Conservation (phyloP, 2,797 vertebrate species). For the Cryptoprocta ferox region DNA sequence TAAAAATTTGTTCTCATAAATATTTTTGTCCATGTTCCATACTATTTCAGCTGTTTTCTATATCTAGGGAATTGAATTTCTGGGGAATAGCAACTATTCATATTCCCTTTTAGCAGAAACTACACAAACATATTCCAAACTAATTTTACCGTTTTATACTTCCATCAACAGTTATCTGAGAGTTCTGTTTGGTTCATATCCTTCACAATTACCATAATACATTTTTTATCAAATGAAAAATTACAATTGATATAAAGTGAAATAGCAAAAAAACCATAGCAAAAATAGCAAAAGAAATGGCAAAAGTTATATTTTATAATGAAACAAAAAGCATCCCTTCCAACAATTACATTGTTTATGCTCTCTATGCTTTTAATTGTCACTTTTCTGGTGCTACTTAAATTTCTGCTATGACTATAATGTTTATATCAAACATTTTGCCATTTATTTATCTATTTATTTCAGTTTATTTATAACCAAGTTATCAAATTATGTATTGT, state of each 20-base stretch:
- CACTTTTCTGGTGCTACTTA: not conserved
- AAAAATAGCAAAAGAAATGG: not conserved
- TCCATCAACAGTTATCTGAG: not conserved
- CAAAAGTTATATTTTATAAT: not conserved
- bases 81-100: not conserved
- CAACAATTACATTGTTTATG: not conserved
- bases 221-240: conserved; percentile 8
- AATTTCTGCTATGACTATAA: not conserved
- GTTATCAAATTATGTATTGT: not conserved
- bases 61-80: not conserved
- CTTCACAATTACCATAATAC: not conserved
- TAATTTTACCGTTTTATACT: not conserved
- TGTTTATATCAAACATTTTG: not conserved
- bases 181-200: not conserved
- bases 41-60: not conserved
- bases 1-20: not conserved
- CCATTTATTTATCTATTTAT: not conserved
- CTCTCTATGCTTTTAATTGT: not conserved
- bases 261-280: not conserved
- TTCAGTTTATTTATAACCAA: not conserved
- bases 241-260: not conserved
- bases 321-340: not conserved
- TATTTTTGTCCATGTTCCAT: not conserved
- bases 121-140: not conserved
- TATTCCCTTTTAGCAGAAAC: not conserved